A percentile compares a stretch with the other conserved stretches of the same genome.
Conservation (phyloP, 2,888 invertebrate genomes). For the Cheilosia soror region DNA sequence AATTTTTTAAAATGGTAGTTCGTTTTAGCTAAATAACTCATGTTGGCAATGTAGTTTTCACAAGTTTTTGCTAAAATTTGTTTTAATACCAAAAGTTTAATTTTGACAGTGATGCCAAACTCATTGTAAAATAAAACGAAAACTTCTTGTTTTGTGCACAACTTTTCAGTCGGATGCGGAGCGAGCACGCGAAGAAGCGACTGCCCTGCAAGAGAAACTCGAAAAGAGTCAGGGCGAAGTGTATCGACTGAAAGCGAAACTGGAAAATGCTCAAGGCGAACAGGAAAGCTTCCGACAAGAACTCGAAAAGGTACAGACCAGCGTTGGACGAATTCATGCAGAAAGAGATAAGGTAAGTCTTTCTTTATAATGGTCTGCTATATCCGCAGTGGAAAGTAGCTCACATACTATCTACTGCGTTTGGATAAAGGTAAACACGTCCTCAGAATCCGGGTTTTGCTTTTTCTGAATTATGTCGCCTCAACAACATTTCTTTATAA, state of each 20-base stretch:
- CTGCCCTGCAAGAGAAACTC: slow-evolving; percentile 94
- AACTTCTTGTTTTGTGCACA: slow-evolving; percentile 45
- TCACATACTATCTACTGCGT: too few species aligned
- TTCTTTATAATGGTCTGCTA: not conserved
- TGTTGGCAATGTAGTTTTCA: slow-evolving; percentile 75
- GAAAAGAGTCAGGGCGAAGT: slow-evolving; percentile 98
- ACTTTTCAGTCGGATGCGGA: slow-evolving; percentile 89
- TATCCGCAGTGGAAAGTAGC: too few species aligned
- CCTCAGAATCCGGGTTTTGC: not conserved
- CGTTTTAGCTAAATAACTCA: slow-evolving; percentile 70
- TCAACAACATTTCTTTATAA: too few species aligned
- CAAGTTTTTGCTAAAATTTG: slow-evolving; percentile 71
- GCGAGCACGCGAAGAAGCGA: slow-evolving; percentile 92
- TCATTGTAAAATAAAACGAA: not conserved
- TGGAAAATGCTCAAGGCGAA: slow-evolving; percentile 97
- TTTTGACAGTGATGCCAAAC: slow-evolving; percentile 43
- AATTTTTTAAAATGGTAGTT: slow-evolving; percentile 73
- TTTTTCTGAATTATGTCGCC: too few species aligned
- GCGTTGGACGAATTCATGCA: slow-evolving; percentile 92
- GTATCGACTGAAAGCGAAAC: slow-evolving; percentile 95
- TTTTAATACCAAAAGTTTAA: slow-evolving; percentile 62
- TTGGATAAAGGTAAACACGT: not conserved
- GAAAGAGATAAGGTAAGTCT: slow-evolving; percentile 90
- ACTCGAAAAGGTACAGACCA: slow-evolving; percentile 93
- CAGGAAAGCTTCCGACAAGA: slow-evolving; percentile 96